Percentiles rank a stretch among this genome's conserved stretches.
These are phyloP conservation scores for Spea multiplicata DNA, from an alignment of 2,113 vertebrate genomes.

Conservation along the genomic window DNA sequence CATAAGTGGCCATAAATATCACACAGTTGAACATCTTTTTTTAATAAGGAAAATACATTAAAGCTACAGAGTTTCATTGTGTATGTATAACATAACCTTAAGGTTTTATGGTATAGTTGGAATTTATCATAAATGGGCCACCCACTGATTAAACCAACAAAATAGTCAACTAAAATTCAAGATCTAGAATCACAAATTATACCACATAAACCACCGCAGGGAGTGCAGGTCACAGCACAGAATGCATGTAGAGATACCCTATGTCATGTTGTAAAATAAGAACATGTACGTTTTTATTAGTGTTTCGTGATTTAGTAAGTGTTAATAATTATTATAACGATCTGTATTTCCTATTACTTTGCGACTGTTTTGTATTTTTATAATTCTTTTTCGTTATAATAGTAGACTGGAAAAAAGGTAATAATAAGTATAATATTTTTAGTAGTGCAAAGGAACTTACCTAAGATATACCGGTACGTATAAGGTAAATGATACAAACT, in stretches of 20 bases:
- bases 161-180: conserved; percentile 18
- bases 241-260: conserved; percentile 4
- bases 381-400: too few species aligned
- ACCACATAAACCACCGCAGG: conserved; percentile 12
- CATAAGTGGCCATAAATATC: too few species aligned
- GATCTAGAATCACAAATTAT: conserved; percentile 27
- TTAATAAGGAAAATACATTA: conserved; percentile 31
- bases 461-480: too few species aligned
- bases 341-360: too few species aligned
- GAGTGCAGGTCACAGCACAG: background rate
- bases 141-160: conserved; percentile 43
- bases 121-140: conserved; percentile 33
- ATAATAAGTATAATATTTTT: too few species aligned
- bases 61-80: conserved; percentile 14
- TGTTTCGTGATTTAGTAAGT: background rate
- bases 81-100: conserved; percentile 2
- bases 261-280: conserved; percentile 9
- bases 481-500: too few species aligned
- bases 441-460: too few species aligned
- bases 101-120: conserved; percentile 33
- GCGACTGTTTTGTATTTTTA: too few species aligned
- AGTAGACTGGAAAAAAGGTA: too few species aligned
- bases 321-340: too few species aligned
- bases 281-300: background rate
- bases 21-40: background rate